Evolutionary conservation across 2,797 vertebrate genomes (phyloP).

Genomic region (Neoniphon sammara): DNA sequence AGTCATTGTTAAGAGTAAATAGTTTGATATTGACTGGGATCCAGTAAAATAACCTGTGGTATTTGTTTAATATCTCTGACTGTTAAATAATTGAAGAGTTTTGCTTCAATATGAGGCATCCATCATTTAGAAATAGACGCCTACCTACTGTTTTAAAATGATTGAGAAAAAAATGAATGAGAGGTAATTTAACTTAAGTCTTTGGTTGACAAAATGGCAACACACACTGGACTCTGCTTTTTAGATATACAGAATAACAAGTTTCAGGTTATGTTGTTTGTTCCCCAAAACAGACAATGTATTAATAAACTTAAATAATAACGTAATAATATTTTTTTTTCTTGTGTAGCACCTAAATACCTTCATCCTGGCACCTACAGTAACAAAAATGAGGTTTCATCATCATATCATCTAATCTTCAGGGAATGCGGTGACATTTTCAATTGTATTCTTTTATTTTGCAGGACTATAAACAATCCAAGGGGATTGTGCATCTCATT

Average conservation of each 20-base stretch:
- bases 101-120: background rate
- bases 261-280: too few species aligned
- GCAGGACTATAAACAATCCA: background rate
- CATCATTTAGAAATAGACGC: background rate
- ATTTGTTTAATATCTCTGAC: constrained; percentile 6
- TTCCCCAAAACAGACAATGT: too few species aligned
- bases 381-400: too few species aligned
- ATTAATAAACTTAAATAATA: too few species aligned
- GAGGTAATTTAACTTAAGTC: too few species aligned
- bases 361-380: too few species aligned
- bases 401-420: background rate
- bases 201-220: too few species aligned
- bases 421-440: background rate
- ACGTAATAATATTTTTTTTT: too few species aligned
- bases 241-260: too few species aligned
- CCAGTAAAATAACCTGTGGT: constrained; percentile 35
- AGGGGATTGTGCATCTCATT: background rate
- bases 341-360: constrained; percentile 11
- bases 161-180: too few species aligned
- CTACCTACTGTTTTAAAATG: background rate
- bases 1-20: constrained; percentile 61
- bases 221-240: too few species aligned
- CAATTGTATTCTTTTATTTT: constrained; percentile 4
- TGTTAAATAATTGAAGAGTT: background rate
- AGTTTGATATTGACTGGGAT: constrained; percentile 54